Evolutionary conservation across 2,888 invertebrate species (phyloP), one percentile per base, ranked within the genome.

Genomic region (Hemistola chrysoprasaria): DNA sequence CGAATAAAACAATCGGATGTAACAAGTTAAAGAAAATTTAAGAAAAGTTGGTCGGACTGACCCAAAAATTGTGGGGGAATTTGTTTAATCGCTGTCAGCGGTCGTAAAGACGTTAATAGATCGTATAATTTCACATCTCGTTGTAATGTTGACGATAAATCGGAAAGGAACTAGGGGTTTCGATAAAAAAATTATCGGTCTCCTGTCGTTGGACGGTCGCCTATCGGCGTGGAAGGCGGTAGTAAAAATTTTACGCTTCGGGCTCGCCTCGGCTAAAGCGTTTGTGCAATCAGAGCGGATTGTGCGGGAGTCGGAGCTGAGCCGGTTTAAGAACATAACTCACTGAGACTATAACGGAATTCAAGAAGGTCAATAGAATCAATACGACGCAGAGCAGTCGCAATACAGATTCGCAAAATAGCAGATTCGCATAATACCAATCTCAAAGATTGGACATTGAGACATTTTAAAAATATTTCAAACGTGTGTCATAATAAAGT

Each of bases 241-340:
- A 62, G 66, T 72, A 73, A 78, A 81, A 78, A 71, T 69, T 80
- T 73, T 67, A 74, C 74, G 71, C 69, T 69, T 65, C 59, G 60
- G 67, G 59, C 65, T 73, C 73, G 70, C 67, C 68, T 65, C 59
- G 60, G 67, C 58, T 68, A 75, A 72, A 78, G 61, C 77, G 77
- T 77, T 80, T 82, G 76, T 76, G 80, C 84, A 85, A 85, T 84
- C 84, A 83, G 74, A 62, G 57, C 50, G 77, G 78, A 82, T 84
- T 82, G 82, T 79, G 67, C 56, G 61, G 55, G 65, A 73, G 71
- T 74, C 72, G 71, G 68, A 74, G 72, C 75, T 77, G 62, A 81
- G 72, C 74, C 58, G 55, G 49, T 63, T 62, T 71, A 71, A 76
- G 74, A 11, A 38, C 9, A 29, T 25, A 34, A 35, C 26, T 35